Conservation (phyloP, 2,888 invertebrate genomes). For the Caenorhabditis sp. region DNA sequence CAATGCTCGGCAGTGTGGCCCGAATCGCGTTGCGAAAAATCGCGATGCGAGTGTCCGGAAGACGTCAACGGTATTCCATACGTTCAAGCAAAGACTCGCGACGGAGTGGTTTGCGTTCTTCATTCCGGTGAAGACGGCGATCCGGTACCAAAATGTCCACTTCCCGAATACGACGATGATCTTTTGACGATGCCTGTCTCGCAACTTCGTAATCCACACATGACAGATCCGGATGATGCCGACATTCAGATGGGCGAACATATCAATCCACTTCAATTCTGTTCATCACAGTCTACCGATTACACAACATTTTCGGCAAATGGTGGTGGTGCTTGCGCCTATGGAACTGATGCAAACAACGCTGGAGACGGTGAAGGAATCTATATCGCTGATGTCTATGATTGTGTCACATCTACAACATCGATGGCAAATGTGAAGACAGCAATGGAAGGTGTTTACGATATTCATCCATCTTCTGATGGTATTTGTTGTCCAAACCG, state of each 20-base stretch:
- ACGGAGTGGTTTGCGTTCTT: slow-evolving; percentile 68
- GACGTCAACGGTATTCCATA: slow-evolving; percentile 70
- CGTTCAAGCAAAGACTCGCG: slow-evolving; percentile 66
- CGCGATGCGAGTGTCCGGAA: slow-evolving; percentile 69
- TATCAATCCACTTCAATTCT: slow-evolving; percentile 69
- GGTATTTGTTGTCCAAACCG: slow-evolving; percentile 70
- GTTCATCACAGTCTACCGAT: slow-evolving; percentile 62
- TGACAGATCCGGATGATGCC: slow-evolving; percentile 70
- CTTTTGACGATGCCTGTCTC: slow-evolving; percentile 69
- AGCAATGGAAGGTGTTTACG: slow-evolving; percentile 69
- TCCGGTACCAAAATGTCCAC: slow-evolving; percentile 62
- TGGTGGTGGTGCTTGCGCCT: slow-evolving; percentile 61
- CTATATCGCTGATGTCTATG: slow-evolving; percentile 68
- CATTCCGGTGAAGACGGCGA: slow-evolving; percentile 70
- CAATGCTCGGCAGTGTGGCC: slow-evolving; percentile 70
- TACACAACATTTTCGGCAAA: slow-evolving; percentile 68
- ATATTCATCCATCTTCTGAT: slow-evolving; percentile 65
- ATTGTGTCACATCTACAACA: slow-evolving; percentile 63
- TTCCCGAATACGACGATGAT: slow-evolving; percentile 66
- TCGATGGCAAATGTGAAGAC: slow-evolving; percentile 68
- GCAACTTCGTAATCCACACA: slow-evolving; percentile 68
- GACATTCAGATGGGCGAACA: slow-evolving; percentile 69
- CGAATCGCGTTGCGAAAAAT: slow-evolving; percentile 67
- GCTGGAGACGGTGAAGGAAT: slow-evolving; percentile 60
- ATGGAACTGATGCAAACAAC: slow-evolving; percentile 45